Conservation (phyloP, 2,888 invertebrate species). For the Drosophila atroscutellata region DNA sequence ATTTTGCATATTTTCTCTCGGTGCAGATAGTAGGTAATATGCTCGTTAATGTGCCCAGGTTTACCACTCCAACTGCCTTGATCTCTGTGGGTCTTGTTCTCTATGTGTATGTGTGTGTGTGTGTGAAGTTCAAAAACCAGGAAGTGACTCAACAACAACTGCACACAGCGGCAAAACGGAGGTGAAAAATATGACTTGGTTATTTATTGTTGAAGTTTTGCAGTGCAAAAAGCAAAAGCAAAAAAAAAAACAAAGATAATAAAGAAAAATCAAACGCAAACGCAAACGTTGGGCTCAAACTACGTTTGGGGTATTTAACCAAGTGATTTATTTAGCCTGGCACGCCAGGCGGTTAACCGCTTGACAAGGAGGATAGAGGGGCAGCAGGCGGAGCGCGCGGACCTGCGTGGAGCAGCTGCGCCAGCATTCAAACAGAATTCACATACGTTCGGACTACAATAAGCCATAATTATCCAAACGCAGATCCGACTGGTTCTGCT, state of each 20-base stretch:
- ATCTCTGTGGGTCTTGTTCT: slow-evolving; percentile 29
- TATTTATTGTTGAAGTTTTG: slow-evolving; percentile 80
- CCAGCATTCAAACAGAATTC: slow-evolving; percentile 19
- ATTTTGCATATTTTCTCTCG: slow-evolving; percentile 75
- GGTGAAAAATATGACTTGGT: slow-evolving; percentile 81
- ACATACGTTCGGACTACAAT: slow-evolving; percentile 59
- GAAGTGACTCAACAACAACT: slow-evolving; percentile 78
- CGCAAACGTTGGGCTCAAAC: slow-evolving; percentile 68
- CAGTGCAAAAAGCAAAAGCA: slow-evolving; percentile 70
- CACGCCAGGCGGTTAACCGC: slow-evolving; percentile 73
- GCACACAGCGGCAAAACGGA: slow-evolving; percentile 61
- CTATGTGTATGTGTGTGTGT: slow-evolving; percentile 9
- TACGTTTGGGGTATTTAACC: slow-evolving; percentile 78
- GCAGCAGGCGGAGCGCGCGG: slow-evolving; percentile 16
- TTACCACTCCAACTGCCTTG: slow-evolving; percentile 48
- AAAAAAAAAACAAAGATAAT: slow-evolving; percentile 19
- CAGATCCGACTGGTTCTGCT: slow-evolving; percentile 52
- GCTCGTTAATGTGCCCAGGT: slow-evolving; percentile 77
- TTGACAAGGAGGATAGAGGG: slow-evolving; percentile 27
- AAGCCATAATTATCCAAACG: slow-evolving; percentile 76
- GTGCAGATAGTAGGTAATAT: slow-evolving; percentile 77
- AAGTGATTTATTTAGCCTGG: slow-evolving; percentile 71
- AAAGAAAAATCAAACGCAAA: slow-evolving; percentile 36
- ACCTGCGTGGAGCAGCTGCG: slow-evolving; percentile 36
- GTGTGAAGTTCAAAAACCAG: slow-evolving; percentile 74